Evolutionary conservation across 2,113 vertebrate species (phyloP).

Genomic region (Aegotheles bennettii): DNA sequence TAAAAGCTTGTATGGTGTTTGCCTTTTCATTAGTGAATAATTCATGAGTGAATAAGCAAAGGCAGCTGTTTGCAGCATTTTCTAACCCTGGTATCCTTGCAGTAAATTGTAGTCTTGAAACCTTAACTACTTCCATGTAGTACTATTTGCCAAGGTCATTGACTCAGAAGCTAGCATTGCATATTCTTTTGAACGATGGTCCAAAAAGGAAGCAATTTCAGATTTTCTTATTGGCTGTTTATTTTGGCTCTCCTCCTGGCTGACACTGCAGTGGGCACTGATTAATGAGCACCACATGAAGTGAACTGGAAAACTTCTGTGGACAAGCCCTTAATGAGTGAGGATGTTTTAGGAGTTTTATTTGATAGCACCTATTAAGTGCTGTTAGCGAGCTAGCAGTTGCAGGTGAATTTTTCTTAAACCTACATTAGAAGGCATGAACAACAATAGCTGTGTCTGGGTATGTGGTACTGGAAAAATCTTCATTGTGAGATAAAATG

Average conservation of each 20-base stretch:
- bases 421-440: not conserved
- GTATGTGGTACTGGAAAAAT: not conserved
- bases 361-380: not conserved
- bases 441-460: not conserved
- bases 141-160: not conserved
- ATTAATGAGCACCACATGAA: not conserved
- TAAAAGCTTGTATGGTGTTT: not conserved
- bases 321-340: not conserved
- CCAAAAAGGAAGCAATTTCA: not conserved
- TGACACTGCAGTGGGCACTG: not conserved
- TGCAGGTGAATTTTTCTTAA: not conserved
- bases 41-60: not conserved
- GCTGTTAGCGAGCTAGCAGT: not conserved
- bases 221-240: not conserved
- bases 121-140: not conserved
- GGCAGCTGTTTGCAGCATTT: not conserved
- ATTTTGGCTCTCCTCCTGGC: not conserved
- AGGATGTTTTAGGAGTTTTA: not conserved
- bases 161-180: not conserved
- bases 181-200: not conserved
- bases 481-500: not conserved
- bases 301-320: not conserved
- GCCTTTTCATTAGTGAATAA: not conserved
- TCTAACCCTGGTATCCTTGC: not conserved
- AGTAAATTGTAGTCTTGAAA: not conserved